These are phyloP conservation scores for Cherax destructor DNA, from an alignment of 1,140 invertebrate species.

Conservation along the genomic window DNA sequence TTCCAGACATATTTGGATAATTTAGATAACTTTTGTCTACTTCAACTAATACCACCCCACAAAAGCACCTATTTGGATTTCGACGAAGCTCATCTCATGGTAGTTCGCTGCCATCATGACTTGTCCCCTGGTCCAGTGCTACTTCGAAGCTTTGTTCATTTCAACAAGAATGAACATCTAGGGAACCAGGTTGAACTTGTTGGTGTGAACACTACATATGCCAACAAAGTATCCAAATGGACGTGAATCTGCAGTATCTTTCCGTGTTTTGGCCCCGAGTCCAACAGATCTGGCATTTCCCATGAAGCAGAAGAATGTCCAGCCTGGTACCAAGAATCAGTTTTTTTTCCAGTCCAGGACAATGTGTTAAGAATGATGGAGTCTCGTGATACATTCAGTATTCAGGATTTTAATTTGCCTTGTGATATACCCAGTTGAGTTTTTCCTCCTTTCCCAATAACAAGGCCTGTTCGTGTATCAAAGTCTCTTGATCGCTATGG, in stretches of 20 bases:
- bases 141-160: no score
- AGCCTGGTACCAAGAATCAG: not conserved
- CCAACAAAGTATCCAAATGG: slow-evolving; percentile 7
- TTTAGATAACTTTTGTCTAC: slow-evolving; percentile 57
- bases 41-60: slow-evolving; percentile 56
- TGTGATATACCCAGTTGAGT: not conserved
- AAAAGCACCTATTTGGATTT: slow-evolving; percentile 51
- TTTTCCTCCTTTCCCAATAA: not conserved
- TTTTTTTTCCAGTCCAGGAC: no score
- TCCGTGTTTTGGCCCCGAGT: not conserved
- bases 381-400: not conserved
- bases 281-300: no score
- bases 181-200: no score
- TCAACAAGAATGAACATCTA: no score
- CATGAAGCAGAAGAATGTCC: not conserved
- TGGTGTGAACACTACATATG: slow-evolving; percentile 11
- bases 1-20: slow-evolving; percentile 38
- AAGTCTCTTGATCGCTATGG: not conserved
- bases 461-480: not conserved
- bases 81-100: not conserved
- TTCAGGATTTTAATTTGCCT: not conserved
- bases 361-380: not conserved
- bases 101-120: not conserved
- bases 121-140: not conserved
- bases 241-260: not conserved